Evolutionary conservation across 2,797 vertebrate species (phyloP), one percentile per base, ranked within the genome.

Genomic region (Mus spretus): DNA sequence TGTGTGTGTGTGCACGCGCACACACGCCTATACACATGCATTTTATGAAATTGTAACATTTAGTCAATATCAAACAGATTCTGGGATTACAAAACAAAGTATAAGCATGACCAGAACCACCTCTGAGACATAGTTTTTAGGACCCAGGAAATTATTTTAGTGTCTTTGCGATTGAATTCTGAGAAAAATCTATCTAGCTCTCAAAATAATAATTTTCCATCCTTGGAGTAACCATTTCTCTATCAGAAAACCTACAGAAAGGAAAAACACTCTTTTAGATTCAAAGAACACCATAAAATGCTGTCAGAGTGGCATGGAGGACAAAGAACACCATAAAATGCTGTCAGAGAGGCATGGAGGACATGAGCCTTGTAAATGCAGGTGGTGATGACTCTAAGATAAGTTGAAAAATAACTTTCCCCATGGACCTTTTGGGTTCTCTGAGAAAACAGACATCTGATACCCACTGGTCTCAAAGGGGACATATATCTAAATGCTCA

Each of bases 131-230:
- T n/a, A 15, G 78, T 95, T 95, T 77, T 53, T 61, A 79, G 78
- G 93, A 90, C 0, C 0, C 0, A 83, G 31, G 26, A 78, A 44
- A 31, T 78, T 90, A 92, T 53, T 47, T 1, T 72, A 87, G 78
- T 90, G n/a, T 59, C 92, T 86, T 55, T 86, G 17, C 59, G 0
- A 70, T 13, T 57, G 44, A 75, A 78, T 89, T 91, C 77, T 90
- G 89, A 96, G 86, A 92, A 75, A 75, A 95, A 86, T 90, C 44
- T 83, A 24, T 61, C 47, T 0, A 0, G 88, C 57, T 94, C 70
- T 65, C 81, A 96, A 94, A 83, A 96, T 53, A 9, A 91, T n/a
- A 28, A 50, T 53, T 86, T 89, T 31, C 31, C 65, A 63, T 70
- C 9, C 26, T 86, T 15, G 44, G 17, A 40, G 10, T 47, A 44